Evolutionary conservation across 2,113 vertebrate genomes (phyloP).

Genomic region (Proterorhinus semilunaris): DNA sequence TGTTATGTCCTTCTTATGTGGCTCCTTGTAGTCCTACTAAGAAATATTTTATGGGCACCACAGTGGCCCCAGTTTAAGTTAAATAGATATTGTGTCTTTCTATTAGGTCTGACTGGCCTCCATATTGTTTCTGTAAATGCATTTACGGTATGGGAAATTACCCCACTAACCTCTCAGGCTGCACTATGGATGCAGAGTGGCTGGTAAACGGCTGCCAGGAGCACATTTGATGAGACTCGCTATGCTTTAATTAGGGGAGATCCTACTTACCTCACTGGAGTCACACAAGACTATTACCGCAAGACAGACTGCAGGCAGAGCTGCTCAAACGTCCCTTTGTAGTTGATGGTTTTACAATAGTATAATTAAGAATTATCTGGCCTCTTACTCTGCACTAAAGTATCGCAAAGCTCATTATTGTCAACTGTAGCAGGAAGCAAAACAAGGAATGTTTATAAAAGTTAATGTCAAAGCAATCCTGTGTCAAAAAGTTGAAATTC

Average conservation of each 20-base stretch:
- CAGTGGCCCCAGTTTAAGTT: conserved; percentile 3
- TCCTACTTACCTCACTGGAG: conserved; percentile 45
- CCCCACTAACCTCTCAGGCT: conserved; percentile 26
- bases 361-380: conserved; percentile 15
- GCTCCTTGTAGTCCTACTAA: conserved; percentile 11
- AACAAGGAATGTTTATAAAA: background rate
- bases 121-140: conserved; percentile 14
- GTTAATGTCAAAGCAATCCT: background rate
- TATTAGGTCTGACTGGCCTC: conserved; percentile 5
- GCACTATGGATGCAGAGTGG: conserved; percentile 40
- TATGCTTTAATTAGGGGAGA: conserved; percentile 54
- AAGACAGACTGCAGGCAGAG: conserved; percentile 18
- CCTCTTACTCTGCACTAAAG: conserved; percentile 1
- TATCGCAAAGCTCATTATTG: conserved; percentile 8
- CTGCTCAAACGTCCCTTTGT: conserved; percentile 25
- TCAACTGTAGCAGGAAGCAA: conserved; percentile 14
- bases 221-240: conserved; percentile 41
- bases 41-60: conserved; percentile 17
- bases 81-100: background rate
- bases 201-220: conserved; percentile 43
- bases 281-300: conserved; percentile 35
- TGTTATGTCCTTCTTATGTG: conserved; percentile 11
- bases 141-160: conserved; percentile 35
- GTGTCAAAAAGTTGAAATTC: background rate
- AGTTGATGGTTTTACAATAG: conserved; percentile 32